phyloP scores from a whole-genome alignment of 2,113 vertebrate species.

The Heptranchias perlo region DNA sequence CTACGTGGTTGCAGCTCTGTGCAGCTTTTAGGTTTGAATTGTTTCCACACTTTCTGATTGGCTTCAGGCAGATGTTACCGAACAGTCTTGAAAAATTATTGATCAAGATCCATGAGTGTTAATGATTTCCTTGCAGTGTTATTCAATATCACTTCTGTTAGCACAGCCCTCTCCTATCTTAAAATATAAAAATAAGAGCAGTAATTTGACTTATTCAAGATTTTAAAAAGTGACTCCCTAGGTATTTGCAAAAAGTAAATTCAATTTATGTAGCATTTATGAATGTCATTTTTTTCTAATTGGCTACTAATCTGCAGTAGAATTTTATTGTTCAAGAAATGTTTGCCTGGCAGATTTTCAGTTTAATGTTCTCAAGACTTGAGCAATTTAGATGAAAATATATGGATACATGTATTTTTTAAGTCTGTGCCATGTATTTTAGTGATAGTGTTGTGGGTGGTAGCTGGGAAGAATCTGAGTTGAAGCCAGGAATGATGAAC shows the following conservation, averaged over 20 bases:
- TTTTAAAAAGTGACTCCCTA: background rate
- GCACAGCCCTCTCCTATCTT: background rate
- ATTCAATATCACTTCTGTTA: background rate
- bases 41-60: background rate
- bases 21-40: conserved; percentile 2
- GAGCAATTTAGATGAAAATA: background rate
- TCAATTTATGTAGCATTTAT: background rate
- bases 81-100: background rate
- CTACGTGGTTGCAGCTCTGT: background rate
- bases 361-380: background rate
- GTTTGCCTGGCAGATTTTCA: background rate
- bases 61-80: too few relatives aligned
- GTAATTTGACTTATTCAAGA: background rate
- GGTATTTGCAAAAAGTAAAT: background rate
- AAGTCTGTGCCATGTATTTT: background rate
- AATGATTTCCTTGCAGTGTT: background rate
- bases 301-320: background rate
- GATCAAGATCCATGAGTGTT: background rate
- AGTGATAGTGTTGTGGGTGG: background rate
- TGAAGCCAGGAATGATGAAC: background rate
- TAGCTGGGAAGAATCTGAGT: background rate
- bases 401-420: background rate
- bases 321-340: background rate
- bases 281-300: background rate
- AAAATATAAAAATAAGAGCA: background rate